Conservation (phyloP, 2,888 invertebrate species). For the Celastrina argiolus region DNA sequence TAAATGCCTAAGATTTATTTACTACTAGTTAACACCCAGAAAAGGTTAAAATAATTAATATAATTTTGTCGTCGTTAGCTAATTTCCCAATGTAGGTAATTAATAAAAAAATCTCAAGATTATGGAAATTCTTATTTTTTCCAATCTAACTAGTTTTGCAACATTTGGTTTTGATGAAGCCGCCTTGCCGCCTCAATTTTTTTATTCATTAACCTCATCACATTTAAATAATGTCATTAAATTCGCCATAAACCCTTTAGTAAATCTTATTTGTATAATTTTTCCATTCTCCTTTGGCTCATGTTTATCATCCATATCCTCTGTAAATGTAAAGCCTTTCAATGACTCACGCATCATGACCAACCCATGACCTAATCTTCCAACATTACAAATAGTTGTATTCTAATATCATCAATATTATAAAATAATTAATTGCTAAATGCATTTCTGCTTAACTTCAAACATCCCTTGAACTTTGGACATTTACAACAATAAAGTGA, state of each 20-base stretch:
- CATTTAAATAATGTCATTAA: background rate
- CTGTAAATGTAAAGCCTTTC: constrained; percentile 3
- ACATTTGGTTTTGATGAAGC: background rate
- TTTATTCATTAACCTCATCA: background rate
- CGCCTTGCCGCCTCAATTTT: background rate
- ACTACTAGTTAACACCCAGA: background rate
- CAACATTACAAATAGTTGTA: constrained; percentile 35
- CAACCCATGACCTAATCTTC: constrained; percentile 14
- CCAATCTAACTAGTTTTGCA: background rate
- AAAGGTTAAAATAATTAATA: constrained; percentile 11
- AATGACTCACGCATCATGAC: constrained; percentile 6
- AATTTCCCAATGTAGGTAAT: background rate
- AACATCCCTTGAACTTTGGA: too few species aligned
- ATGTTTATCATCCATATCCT: constrained; percentile 9
- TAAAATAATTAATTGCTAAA: background rate
- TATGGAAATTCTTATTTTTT: background rate
- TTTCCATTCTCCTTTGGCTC: background rate
- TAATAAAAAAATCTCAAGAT: background rate
- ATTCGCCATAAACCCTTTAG: background rate
- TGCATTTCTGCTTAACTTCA: too few species aligned
- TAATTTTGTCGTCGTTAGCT: background rate
- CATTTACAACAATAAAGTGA: too few species aligned
- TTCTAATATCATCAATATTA: constrained; percentile 35
- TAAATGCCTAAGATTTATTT: constrained; percentile 61
- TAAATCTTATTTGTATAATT: constrained; percentile 1